These are phyloP conservation scores for Psylliodes chrysocephalus DNA, from an alignment of 2,888 invertebrate genomes.

Conservation along the genomic window DNA sequence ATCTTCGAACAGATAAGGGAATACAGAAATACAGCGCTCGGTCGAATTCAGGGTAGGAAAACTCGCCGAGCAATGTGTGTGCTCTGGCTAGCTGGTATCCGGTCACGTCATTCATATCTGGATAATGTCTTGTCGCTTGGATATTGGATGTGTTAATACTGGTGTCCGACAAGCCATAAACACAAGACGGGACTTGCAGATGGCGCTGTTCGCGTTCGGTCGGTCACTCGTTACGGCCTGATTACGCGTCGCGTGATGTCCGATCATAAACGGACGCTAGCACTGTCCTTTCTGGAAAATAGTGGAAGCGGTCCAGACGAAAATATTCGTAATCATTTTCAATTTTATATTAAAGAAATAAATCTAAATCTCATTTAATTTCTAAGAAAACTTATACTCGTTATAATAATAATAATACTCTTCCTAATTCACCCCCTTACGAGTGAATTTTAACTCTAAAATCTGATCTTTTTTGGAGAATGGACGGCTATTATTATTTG, in stretches of 20 bases:
- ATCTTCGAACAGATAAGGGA: not conserved
- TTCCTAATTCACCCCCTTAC: no score
- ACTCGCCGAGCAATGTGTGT: constrained; percentile 8
- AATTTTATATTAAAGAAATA: no score
- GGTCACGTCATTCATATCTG: constrained; percentile 66
- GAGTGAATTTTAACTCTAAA: no score
- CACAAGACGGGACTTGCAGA: constrained; percentile 64
- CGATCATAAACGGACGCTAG: constrained; percentile 39
- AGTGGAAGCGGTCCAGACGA: not conserved
- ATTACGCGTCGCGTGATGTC: constrained; percentile 55
- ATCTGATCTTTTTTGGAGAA: no score
- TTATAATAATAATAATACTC: no score
- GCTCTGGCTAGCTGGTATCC: constrained; percentile 38
- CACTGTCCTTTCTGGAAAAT: constrained; percentile 17
- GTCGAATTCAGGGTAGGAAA: constrained; percentile 40
- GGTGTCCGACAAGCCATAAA: constrained; percentile 64
- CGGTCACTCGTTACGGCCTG: constrained; percentile 62
- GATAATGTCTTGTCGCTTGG: constrained; percentile 63
- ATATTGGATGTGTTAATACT: constrained; percentile 66
- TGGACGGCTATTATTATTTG: no score
- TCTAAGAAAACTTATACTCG: no score
- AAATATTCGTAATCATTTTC: no score
- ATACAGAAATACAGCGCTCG: constrained; percentile 39
- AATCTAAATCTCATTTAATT: no score
- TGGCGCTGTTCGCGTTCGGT: constrained; percentile 54